Percentiles rank a stretch among this genome's conserved stretches.
These are phyloP conservation scores for Merops nubicus DNA, from an alignment of 2,113 vertebrate species.

Conservation along the genomic window DNA sequence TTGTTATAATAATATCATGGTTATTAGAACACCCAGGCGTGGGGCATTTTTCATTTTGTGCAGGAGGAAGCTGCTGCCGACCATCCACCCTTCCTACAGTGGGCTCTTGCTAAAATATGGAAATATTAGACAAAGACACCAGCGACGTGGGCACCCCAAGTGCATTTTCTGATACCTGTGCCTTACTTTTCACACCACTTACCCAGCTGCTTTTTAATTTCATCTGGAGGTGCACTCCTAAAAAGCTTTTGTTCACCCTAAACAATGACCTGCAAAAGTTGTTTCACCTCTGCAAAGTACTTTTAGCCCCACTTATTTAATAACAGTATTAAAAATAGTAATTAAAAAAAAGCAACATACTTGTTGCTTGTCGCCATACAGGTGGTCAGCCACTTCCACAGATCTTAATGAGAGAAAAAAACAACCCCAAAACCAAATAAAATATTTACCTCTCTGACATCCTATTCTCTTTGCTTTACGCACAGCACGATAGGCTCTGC, in stretches of 20 bases:
- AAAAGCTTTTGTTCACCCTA: not conserved
- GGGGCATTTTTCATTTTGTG: constrained; percentile 62
- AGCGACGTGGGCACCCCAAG: not conserved
- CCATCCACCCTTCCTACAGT: not conserved
- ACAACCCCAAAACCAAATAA: not conserved
- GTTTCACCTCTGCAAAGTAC: not conserved
- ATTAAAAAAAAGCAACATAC: not conserved
- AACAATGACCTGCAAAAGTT: constrained; percentile 11
- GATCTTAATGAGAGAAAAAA: not conserved
- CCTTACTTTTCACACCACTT: constrained; percentile 41
- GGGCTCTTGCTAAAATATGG: not conserved
- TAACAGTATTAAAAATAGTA: not conserved
- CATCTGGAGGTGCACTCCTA: not conserved
- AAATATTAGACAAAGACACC: constrained; percentile 56
- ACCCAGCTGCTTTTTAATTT: constrained; percentile 15
- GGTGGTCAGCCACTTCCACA: not conserved
- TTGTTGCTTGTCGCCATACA: not conserved
- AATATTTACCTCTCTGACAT: not conserved
- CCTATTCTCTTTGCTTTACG: not conserved
- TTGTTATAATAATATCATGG: constrained; percentile 78
- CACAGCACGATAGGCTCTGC: not conserved
- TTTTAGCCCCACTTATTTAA: constrained; percentile 10
- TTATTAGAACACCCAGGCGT: constrained; percentile 74
- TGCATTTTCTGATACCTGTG: not conserved
- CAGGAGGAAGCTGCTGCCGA: not conserved